Conservation (phyloP, 2,888 invertebrate species). For the Apotomis capreana region DNA sequence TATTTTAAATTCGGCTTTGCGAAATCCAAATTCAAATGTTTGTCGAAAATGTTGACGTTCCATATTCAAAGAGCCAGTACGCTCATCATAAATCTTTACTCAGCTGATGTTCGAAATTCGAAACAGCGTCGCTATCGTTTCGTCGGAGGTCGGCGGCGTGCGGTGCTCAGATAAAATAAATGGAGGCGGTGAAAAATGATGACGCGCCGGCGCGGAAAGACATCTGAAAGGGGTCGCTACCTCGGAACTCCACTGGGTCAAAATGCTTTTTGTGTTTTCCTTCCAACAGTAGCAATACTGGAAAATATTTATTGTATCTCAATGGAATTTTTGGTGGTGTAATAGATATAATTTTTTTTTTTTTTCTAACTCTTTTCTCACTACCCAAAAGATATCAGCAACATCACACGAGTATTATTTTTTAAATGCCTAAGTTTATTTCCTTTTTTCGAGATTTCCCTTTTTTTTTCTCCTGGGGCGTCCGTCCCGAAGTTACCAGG, state of each 20-base stretch:
- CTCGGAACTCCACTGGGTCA: conserved; percentile 67
- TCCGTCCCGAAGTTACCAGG: conserved; percentile 58
- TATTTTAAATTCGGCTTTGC: background rate
- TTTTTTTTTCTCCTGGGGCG: conserved; percentile 52
- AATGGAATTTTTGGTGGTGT: conserved; percentile 29
- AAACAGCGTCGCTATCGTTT: conserved; percentile 70
- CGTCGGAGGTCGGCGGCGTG: conserved; percentile 71
- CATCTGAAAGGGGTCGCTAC: conserved; percentile 62
- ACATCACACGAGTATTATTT: background rate
- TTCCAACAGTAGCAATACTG: conserved; percentile 36
- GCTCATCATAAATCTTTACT: conserved; percentile 78
- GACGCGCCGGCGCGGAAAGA: conserved; percentile 77
- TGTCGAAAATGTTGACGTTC: conserved; percentile 22
- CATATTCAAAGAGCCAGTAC: conserved; percentile 67
- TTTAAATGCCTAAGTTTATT: background rate
- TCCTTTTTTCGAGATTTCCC: conserved; percentile 15
- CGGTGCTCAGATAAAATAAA: conserved; percentile 82
- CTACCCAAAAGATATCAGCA: conserved; percentile 7
- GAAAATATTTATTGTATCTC: conserved; percentile 40
- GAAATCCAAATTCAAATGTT: conserved; percentile 24
- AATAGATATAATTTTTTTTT: conserved; percentile 14
- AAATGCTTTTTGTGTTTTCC: conserved; percentile 56
- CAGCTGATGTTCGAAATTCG: conserved; percentile 78
- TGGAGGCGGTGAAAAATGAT: conserved; percentile 82
- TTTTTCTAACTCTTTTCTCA: conserved; percentile 6